Evolutionary conservation across 2,797 vertebrate genomes (phyloP).

Genomic region (Sebastes reedi): DNA sequence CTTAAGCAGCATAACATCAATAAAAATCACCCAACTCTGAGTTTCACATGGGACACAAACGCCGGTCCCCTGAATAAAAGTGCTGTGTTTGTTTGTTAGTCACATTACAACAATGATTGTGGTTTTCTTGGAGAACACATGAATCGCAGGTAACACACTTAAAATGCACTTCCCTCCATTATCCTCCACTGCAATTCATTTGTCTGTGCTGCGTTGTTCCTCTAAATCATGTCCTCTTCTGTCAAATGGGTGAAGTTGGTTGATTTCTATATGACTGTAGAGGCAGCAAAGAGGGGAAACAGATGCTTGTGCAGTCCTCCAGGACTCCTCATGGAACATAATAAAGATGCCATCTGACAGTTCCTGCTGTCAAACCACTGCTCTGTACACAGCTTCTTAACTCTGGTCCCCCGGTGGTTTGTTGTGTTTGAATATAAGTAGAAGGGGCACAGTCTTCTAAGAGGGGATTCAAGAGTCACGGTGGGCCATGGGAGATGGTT

Average conservation of each 20-base stretch:
- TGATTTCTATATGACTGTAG: conserved; percentile 54
- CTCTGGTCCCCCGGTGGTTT: conserved; percentile 51
- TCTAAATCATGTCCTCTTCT: conserved; percentile 40
- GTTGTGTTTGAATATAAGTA: conserved; percentile 55
- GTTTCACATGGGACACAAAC: too few relatives aligned
- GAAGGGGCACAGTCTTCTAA: conserved; percentile 39
- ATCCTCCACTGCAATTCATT: neutral
- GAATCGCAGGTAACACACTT: conserved; percentile 1
- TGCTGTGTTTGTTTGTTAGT: too few relatives aligned
- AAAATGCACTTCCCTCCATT: neutral
- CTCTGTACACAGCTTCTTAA: conserved; percentile 58
- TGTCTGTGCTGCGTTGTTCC: conserved; percentile 22
- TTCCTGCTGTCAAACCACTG: conserved; percentile 74
- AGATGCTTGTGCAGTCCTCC: conserved; percentile 70
- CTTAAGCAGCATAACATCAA: too few relatives aligned
- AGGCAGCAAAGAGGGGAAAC: conserved; percentile 60
- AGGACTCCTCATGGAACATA: conserved; percentile 69
- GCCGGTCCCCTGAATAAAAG: too few relatives aligned
- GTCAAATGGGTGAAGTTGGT: conserved; percentile 45
- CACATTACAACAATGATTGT: neutral
- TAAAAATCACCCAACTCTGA: too few relatives aligned
- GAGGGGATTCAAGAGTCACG: conserved; percentile 29
- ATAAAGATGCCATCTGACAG: conserved; percentile 80
- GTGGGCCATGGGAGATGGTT: conserved; percentile 19
- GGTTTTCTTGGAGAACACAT: neutral